A percentile compares a stretch with the other conserved stretches of the same genome.
phyloP scores from a whole-genome alignment of 2,888 invertebrate species.

The Endotricha flammealis region DNA sequence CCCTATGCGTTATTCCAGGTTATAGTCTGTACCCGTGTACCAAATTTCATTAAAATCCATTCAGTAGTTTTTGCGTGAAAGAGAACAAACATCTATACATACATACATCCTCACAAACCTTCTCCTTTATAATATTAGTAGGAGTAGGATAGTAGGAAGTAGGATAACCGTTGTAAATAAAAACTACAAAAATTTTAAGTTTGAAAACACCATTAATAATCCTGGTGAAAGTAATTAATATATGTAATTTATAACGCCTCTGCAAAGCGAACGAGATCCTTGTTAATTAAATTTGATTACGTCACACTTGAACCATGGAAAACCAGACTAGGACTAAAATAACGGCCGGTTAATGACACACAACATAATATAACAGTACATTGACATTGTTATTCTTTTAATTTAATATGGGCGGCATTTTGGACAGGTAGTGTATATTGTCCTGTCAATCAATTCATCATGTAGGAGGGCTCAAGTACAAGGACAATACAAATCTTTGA shows the following conservation, averaged over 20 bases:
- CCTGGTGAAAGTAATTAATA: too few relatives aligned
- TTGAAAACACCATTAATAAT: too few relatives aligned
- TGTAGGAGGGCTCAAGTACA: slow-evolving; percentile 13
- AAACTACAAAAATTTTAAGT: too few relatives aligned
- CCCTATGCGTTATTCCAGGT: too few relatives aligned
- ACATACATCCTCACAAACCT: too few relatives aligned
- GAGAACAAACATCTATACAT: too few relatives aligned
- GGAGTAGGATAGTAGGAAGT: too few relatives aligned
- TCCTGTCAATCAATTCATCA: slow-evolving; percentile 44
- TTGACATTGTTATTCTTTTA: slow-evolving; percentile 37
- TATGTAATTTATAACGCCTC: background rate
- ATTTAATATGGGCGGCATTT: slow-evolving; percentile 33
- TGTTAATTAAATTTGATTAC: background rate
- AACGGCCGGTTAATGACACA: slow-evolving; percentile 28
- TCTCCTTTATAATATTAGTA: too few relatives aligned
- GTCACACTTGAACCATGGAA: background rate
- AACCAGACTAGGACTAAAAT: slow-evolving; percentile 4
- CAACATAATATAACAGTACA: slow-evolving; percentile 33
- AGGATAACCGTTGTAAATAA: too few relatives aligned
- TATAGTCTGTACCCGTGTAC: too few relatives aligned
- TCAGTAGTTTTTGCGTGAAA: too few relatives aligned
- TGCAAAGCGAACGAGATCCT: background rate
- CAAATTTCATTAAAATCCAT: too few relatives aligned
- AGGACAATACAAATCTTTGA: slow-evolving; percentile 13
- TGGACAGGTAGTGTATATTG: slow-evolving; percentile 37